These are phyloP conservation scores for Drosophila cracens DNA, from an alignment of 2,888 invertebrate genomes.

Conservation along the genomic window DNA sequence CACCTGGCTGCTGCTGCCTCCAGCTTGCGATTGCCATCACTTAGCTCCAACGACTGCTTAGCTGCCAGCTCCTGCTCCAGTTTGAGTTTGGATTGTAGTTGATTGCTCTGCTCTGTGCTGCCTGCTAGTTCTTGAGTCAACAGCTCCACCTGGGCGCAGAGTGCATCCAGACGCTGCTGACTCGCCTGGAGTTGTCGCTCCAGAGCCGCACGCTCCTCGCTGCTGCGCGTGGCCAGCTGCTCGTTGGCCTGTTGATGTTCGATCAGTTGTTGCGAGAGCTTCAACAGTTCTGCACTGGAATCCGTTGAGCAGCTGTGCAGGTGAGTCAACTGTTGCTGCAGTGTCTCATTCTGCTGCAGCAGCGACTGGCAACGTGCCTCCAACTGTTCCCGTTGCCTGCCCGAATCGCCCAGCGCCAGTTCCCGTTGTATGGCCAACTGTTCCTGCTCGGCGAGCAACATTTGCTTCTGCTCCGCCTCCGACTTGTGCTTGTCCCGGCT, in stretches of 20 bases:
- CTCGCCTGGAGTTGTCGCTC: slow-evolving; percentile 71
- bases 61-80: slow-evolving; percentile 63
- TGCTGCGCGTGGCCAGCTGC: slow-evolving; percentile 86
- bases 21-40: slow-evolving; percentile 67
- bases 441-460: slow-evolving; percentile 64
- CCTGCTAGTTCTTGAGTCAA: slow-evolving; percentile 71
- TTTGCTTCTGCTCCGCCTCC: slow-evolving; percentile 81
- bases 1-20: slow-evolving; percentile 59
- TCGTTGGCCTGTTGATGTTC: slow-evolving; percentile 87
- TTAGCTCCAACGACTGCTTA: slow-evolving; percentile 68
- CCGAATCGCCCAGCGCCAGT: slow-evolving; percentile 87
- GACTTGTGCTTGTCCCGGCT: slow-evolving; percentile 81
- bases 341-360: slow-evolving; percentile 86
- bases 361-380: slow-evolving; percentile 87
- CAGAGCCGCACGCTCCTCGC: slow-evolving; percentile 63
- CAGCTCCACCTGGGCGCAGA: slow-evolving; percentile 73
- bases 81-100: slow-evolving; percentile 64
- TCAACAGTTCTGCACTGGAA: slow-evolving; percentile 87
- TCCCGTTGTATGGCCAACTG: slow-evolving; percentile 86
- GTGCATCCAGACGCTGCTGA: slow-evolving; percentile 68
- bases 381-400: slow-evolving; percentile 86
- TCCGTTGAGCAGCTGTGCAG: slow-evolving; percentile 87
- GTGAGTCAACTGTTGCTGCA: slow-evolving; percentile 87
- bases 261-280: slow-evolving; percentile 86
- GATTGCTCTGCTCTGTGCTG: slow-evolving; percentile 63